A percentile compares a stretch with the other conserved stretches of the same genome.
These are phyloP conservation scores for Malacosoma neustria DNA, from an alignment of 2,888 invertebrate species.

Conservation along the genomic window DNA sequence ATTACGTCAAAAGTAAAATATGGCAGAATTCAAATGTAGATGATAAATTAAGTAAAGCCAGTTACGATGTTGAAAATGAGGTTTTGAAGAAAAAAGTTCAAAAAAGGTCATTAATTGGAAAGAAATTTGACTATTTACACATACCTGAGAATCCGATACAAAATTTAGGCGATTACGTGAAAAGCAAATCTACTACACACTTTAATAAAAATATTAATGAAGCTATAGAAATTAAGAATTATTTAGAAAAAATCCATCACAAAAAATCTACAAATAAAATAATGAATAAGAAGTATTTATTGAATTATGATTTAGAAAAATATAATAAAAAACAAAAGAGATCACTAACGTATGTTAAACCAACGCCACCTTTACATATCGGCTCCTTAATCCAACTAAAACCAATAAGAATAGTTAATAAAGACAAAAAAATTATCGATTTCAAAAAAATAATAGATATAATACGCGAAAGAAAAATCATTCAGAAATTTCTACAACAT, in stretches of 20 bases:
- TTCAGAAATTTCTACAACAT: too few relatives aligned
- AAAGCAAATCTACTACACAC: slow-evolving; percentile 19
- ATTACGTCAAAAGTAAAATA: slow-evolving; percentile 46
- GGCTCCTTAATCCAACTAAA: not conserved
- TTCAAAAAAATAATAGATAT: too few relatives aligned
- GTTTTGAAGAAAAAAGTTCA: slow-evolving; percentile 10
- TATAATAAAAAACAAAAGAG: not conserved
- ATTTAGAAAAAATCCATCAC: slow-evolving; percentile 20
- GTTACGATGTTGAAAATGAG: slow-evolving; percentile 29
- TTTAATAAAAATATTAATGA: slow-evolving; percentile 18
- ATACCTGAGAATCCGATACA: slow-evolving; percentile 25
- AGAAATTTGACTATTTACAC: slow-evolving; percentile 13
- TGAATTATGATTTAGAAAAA: not conserved
- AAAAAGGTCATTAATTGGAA: slow-evolving; percentile 22
- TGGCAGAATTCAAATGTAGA: slow-evolving; percentile 37
- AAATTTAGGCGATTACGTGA: slow-evolving; percentile 18
- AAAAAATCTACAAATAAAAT: slow-evolving; percentile 13
- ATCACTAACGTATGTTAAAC: not conserved
- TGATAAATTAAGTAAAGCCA: slow-evolving; percentile 6
- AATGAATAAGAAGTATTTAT: slow-evolving; percentile 8
- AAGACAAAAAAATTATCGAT: too few relatives aligned
- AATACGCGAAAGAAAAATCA: too few relatives aligned
- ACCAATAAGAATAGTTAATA: not conserved
- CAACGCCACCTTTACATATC: not conserved
- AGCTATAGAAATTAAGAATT: slow-evolving; percentile 19